Base-by-base conservation (phyloP, 2,797 vertebrate genomes). In the Gambelia wislizenii region DNA sequence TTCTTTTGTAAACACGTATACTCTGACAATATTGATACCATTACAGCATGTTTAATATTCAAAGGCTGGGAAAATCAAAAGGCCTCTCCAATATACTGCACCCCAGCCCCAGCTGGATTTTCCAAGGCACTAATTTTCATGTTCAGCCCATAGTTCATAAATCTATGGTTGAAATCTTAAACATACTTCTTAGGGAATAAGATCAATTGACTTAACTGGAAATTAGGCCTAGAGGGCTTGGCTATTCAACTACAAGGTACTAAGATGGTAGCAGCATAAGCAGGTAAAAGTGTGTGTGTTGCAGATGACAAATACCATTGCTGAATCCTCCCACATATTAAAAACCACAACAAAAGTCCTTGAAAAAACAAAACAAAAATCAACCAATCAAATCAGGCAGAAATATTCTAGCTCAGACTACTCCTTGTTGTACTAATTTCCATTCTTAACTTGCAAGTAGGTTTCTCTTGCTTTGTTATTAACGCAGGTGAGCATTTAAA, bases 11-110 rank as follows among this genome's bases (percentile, higher is more conserved):
- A 44, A 64, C 61, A 3, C 49, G 8, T 74, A 82, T 47, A 30
- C 52, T 76, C 25, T 83, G 70, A 76, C 42, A 76, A 64, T 76
- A 64, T 52, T 88, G 30, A 76, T 67, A 80, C 47, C 44, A 64
- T 75, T 52, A 30, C 39, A 44, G 13, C 52, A 39, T 61, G 18
- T 25, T 72, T 87, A 69, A 72, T 81, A 87, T 81, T 82, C 69
- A 81, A 47, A 30, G 56, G 52, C 25, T 74, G 78, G 20, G 18
- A 74, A 54, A 87, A 59, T 82, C 33, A 87, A 79, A 61, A 79
- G 13, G 18, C 56, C 33, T 42, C 20, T 52, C 9, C 54, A 42
- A 39, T 54, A 13, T 56, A 56, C 4, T 79, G n/a, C 72, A 56
- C 61, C 2, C 18, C 47, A 54, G 39, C 16, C 56, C 49, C 16